A percentile compares a stretch with the other conserved stretches of the same genome.
These are phyloP conservation scores for Drosophila algonquin DNA, from an alignment of 2,888 invertebrate genomes.

Conservation along the genomic window DNA sequence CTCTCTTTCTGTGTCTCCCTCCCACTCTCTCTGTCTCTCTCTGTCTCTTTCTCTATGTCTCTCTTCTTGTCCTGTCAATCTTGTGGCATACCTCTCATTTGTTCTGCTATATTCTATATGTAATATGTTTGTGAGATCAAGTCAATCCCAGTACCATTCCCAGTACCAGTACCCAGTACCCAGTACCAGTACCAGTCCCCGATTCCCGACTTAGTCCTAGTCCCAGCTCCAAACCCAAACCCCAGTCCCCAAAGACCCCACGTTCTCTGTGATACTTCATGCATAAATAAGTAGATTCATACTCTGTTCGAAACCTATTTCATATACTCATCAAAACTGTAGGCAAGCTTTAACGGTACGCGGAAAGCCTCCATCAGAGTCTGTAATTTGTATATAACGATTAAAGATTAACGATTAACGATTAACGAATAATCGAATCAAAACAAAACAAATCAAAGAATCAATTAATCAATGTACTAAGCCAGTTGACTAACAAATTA, in stretches of 20 bases:
- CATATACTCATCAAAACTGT: conserved; percentile 23
- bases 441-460: conserved; percentile 9
- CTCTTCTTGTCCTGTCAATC: conserved; percentile 14
- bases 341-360: conserved; percentile 29
- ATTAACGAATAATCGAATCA: no score
- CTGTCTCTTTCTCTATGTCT: conserved; percentile 7
- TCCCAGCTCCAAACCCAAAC: neutral
- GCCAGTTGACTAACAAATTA: conserved; percentile 23
- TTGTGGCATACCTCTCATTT: conserved; percentile 18
- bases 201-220: neutral
- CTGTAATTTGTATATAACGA: conserved; percentile 31
- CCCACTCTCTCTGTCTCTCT: conserved; percentile 14
- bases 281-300: conserved; percentile 24
- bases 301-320: neutral
- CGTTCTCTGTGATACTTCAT: conserved; percentile 7
- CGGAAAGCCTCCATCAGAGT: conserved; percentile 34
- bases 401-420: neutral
- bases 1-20: neutral
- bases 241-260: neutral
- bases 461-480: conserved; percentile 23
- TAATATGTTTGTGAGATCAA: conserved; percentile 24
- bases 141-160: neutral
- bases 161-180: neutral
- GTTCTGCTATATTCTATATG: conserved; percentile 5
- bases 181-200: neutral